Percentiles rank a stretch among this genome's conserved stretches.
Evolutionary conservation across 2,797 vertebrate genomes (phyloP).

Genomic region (Morelia viridis): DNA sequence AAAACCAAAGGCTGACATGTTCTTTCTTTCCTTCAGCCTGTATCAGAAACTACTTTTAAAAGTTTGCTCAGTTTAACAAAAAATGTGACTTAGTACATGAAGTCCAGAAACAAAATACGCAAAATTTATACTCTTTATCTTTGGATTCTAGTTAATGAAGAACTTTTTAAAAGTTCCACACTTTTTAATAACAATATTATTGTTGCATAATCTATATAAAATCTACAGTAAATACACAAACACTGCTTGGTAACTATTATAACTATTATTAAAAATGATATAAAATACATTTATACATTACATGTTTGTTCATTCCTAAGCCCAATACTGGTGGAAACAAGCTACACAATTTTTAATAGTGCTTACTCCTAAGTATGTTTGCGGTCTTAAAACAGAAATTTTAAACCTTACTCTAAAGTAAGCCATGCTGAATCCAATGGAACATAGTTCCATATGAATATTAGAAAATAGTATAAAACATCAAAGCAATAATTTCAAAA

Average conservation of each 20-base stretch:
- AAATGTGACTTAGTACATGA: not conserved
- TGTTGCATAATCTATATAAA: not conserved
- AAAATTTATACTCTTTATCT: not conserved
- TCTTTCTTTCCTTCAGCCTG: not conserved
- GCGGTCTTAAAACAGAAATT: not conserved
- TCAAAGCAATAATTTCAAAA: constrained; percentile 64
- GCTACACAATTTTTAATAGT: not conserved
- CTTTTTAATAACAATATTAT: constrained; percentile 6
- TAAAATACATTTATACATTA: constrained; percentile 44
- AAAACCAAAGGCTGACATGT: not conserved
- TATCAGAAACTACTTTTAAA: not conserved
- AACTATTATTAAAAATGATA: not conserved
- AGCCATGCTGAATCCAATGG: not conserved
- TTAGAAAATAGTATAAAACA: constrained; percentile 37
- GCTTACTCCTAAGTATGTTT: not conserved
- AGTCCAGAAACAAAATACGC: not conserved
- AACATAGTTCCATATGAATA: constrained; percentile 5
- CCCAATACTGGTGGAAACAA: not conserved
- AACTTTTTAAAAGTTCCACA: not conserved
- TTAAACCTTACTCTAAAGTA: not conserved
- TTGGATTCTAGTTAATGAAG: not conserved
- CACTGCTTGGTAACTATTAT: constrained; percentile 55
- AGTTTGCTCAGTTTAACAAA: not conserved
- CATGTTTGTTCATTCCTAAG: not conserved
- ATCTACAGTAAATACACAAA: constrained; percentile 46